A percentile compares a stretch with the other conserved stretches of the same genome.
phyloP scores from a whole-genome alignment of 1,140 invertebrate genomes.

The Drosophila lini region DNA sequence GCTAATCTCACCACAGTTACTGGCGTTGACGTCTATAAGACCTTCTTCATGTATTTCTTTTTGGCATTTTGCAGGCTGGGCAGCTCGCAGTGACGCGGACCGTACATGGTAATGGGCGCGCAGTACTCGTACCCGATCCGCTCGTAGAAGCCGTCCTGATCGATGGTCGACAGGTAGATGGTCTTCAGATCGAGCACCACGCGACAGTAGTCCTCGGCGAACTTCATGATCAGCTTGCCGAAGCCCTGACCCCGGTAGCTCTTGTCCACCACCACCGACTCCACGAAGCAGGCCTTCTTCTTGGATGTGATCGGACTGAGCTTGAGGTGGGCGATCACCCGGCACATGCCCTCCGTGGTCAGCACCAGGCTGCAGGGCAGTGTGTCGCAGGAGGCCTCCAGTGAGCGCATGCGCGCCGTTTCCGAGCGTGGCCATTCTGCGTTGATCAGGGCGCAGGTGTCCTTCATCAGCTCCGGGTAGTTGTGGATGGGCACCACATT shows the following conservation, averaged over 20 bases:
- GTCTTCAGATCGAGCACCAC: constrained; percentile 86
- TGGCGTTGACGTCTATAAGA: constrained; percentile 81
- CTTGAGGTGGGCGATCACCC: constrained; percentile 91
- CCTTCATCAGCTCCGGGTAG: constrained; percentile 87
- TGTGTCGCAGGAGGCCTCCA: constrained; percentile 88
- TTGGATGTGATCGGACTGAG: constrained; percentile 88
- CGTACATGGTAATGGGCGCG: constrained; percentile 89
- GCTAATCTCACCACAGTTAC: constrained; percentile 45
- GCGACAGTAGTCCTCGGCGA: constrained; percentile 89
- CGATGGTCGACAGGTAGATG: constrained; percentile 91
- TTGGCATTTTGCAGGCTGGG: constrained; percentile 78
- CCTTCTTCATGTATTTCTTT: constrained; percentile 85
- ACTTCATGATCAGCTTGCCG: constrained; percentile 89
- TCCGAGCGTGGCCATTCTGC: constrained; percentile 92
- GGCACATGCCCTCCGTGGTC: constrained; percentile 85
- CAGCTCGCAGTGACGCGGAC: constrained; percentile 82
- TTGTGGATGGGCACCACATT: constrained; percentile 88
- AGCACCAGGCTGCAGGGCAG: constrained; percentile 90
- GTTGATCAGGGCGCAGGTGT: constrained; percentile 90
- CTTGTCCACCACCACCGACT: constrained; percentile 91
- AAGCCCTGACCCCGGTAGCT: constrained; percentile 89
- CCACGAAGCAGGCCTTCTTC: constrained; percentile 89
- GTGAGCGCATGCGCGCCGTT: constrained; percentile 89
- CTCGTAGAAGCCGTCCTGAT: constrained; percentile 90
- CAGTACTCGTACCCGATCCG: constrained; percentile 90